phyloP scores from a whole-genome alignment of 1,140 invertebrate genomes.

The Microplitis mediator region DNA sequence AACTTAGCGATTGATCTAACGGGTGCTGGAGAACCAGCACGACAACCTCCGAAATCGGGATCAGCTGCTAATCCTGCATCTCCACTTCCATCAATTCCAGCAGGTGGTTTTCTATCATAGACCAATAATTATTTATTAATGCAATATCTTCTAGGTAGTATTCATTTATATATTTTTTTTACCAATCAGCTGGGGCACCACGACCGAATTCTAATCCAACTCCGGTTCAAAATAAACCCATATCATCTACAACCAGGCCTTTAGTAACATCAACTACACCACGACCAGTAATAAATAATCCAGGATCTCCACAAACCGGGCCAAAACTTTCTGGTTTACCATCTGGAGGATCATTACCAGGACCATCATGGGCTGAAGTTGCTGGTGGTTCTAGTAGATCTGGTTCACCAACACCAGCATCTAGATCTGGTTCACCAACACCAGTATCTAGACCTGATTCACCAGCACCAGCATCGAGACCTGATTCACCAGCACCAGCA shows the following conservation, averaged over 20 bases:
- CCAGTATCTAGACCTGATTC: conserved; percentile 16
- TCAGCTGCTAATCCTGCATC: background rate
- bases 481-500: conserved; percentile 9
- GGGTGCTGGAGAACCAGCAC: conserved; percentile 42
- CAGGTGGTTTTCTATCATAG: too few species aligned
- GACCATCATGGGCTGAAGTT: conserved; percentile 3
- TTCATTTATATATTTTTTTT: too few species aligned
- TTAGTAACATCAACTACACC: conserved; percentile 24
- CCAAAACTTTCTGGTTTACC: background rate
- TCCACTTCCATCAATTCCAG: too few species aligned
- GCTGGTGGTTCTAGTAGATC: background rate
- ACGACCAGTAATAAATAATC: background rate
- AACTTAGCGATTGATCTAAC: conserved; percentile 51
- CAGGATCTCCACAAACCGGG: background rate
- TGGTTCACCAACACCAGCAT: background rate
- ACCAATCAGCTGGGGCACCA: too few species aligned
- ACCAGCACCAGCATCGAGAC: conserved; percentile 17
- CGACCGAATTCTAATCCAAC: conserved; percentile 26
- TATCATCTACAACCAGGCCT: conserved; percentile 20
- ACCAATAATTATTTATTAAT: too few species aligned
- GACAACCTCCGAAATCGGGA: conserved; percentile 21
- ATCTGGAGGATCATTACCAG: background rate
- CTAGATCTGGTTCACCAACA: background rate
- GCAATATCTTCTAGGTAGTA: too few species aligned
- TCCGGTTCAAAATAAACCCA: conserved; percentile 16